Conservation (phyloP, 2,797 vertebrate species). For the Allobates femoralis region DNA sequence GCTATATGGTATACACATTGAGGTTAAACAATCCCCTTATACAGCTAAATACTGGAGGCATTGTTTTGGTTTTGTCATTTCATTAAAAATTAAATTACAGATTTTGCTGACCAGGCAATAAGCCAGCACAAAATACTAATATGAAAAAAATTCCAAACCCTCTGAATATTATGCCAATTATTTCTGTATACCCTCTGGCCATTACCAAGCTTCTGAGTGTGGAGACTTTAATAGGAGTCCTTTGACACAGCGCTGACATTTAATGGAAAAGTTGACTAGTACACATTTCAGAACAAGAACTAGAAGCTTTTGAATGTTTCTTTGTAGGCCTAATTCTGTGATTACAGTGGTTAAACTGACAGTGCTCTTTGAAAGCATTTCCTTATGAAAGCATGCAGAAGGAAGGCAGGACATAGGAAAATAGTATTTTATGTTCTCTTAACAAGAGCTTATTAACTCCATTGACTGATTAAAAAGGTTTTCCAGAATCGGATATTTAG, state of each 20-base stretch:
- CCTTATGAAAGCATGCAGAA: neutral
- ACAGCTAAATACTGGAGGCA: neutral
- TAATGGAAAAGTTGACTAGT: conserved; percentile 55
- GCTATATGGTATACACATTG: neutral
- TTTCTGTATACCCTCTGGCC: conserved; percentile 41
- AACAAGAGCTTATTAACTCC: neutral
- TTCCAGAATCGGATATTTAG: neutral
- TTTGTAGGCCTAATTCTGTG: conserved; percentile 23
- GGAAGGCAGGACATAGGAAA: neutral
- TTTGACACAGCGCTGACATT: conserved; percentile 48
- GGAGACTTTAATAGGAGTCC: conserved; percentile 42
- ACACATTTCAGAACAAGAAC: conserved; percentile 36
- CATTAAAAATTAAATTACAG: conserved; percentile 52
- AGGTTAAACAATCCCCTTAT: neutral
- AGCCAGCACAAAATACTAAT: conserved; percentile 23
- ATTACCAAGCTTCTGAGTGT: conserved; percentile 20
- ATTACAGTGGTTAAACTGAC: conserved; percentile 38
- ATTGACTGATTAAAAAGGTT: neutral
- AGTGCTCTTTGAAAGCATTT: neutral
- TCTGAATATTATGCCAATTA: conserved; percentile 41
- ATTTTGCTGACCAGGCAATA: conserved; percentile 49
- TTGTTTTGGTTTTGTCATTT: conserved; percentile 48
- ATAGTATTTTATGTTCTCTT: neutral
- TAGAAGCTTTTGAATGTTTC: conserved; percentile 2
- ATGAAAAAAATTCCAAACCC: conserved; percentile 26